Percentiles rank a stretch among this genome's conserved stretches.
Conservation (phyloP, 2,888 invertebrate species). For the Ophioninae sp. region DNA sequence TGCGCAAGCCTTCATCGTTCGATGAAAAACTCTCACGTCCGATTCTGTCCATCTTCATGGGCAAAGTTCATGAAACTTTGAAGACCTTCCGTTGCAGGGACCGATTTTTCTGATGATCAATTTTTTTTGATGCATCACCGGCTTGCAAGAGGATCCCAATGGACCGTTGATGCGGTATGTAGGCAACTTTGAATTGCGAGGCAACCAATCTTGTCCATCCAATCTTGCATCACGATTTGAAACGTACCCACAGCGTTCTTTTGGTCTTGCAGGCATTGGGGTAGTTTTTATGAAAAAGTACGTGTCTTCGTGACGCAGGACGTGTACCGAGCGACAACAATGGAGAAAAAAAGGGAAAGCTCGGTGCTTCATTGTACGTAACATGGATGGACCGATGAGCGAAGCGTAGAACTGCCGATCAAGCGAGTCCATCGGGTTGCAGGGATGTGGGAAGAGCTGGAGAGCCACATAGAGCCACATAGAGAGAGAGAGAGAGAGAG, state of each 20-base stretch:
- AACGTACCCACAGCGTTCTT: not conserved
- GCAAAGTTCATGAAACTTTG: no score
- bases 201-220: not conserved
- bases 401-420: constrained; percentile 36
- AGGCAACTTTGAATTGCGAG: no score
- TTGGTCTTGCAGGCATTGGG: not conserved
- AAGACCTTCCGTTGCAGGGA: no score
- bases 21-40: constrained; percentile 39
- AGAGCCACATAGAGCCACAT: constrained; percentile 15
- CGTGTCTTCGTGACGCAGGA: not conserved
- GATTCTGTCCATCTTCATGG: no score
- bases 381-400: constrained; percentile 33
- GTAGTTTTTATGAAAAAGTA: constrained; percentile 17
- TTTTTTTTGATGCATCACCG: no score
- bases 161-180: no score
- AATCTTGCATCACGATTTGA: not conserved
- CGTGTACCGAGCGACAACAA: constrained; percentile 8
- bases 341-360: constrained; percentile 24
- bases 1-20: constrained; percentile 62
- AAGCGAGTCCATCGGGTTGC: constrained; percentile 33
- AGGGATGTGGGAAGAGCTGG: constrained; percentile 41
- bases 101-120: no score
- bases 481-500: not conserved
- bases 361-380: constrained; percentile 8
- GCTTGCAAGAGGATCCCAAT: no score